Evolutionary conservation across 2,888 invertebrate genomes (phyloP).

Genomic region (Eudasyphora cyanicolor): DNA sequence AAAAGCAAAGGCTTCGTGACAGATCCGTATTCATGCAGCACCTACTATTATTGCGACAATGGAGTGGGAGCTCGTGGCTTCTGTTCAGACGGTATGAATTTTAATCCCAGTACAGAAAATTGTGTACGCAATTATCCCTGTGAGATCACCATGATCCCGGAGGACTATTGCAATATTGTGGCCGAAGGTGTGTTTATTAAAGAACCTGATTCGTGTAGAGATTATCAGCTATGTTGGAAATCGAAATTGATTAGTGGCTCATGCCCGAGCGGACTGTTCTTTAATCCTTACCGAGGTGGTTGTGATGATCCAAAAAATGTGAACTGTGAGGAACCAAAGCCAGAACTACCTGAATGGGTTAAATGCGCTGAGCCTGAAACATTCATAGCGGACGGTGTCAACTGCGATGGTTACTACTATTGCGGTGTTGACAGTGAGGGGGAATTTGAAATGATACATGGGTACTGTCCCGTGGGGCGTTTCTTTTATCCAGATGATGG

Average conservation of each 20-base stretch:
- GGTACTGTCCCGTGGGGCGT: slow-evolving; percentile 68
- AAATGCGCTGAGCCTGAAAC: slow-evolving; percentile 68
- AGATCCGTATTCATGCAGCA: slow-evolving; percentile 74
- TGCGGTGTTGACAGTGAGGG: slow-evolving; percentile 64
- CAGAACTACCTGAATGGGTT: slow-evolving; percentile 60
- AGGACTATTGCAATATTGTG: slow-evolving; percentile 74
- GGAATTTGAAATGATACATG: slow-evolving; percentile 67
- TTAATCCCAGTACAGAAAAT: slow-evolving; percentile 68
- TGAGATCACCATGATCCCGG: slow-evolving; percentile 68
- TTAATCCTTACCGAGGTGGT: slow-evolving; percentile 69
- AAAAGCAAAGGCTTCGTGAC: slow-evolving; percentile 68
- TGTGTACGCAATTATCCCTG: slow-evolving; percentile 72
- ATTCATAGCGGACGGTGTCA: slow-evolving; percentile 72
- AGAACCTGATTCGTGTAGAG: slow-evolving; percentile 68
- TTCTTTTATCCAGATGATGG: slow-evolving; percentile 71
- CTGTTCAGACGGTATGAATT: slow-evolving; percentile 71
- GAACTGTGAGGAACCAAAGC: slow-evolving; percentile 66
- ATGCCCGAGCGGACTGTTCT: slow-evolving; percentile 71
- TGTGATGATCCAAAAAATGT: too few species aligned
- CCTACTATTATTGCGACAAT: slow-evolving; percentile 74
- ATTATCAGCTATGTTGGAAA: slow-evolving; percentile 72
- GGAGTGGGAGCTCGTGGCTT: slow-evolving; percentile 70
- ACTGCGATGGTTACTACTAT: slow-evolving; percentile 75
- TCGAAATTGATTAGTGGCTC: slow-evolving; percentile 67
- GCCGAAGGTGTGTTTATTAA: slow-evolving; percentile 74